Percentiles rank a stretch among this genome's conserved stretches.
These are phyloP conservation scores for Syndactyla subalaris DNA, from an alignment of 2,797 vertebrate genomes.

Conservation along the genomic window DNA sequence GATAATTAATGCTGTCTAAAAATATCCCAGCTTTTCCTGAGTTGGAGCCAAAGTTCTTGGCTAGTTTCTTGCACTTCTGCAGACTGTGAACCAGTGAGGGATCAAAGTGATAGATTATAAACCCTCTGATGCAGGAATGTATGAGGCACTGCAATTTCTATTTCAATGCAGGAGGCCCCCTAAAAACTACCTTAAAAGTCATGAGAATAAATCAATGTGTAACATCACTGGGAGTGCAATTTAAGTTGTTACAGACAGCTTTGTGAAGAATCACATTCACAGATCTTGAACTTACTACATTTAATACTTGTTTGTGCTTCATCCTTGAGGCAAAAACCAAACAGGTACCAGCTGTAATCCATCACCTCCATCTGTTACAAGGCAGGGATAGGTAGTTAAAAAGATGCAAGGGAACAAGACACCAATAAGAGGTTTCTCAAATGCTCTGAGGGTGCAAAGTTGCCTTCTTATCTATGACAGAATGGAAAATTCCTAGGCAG, in stretches of 20 bases:
- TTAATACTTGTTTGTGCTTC: not conserved
- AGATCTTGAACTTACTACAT: not conserved
- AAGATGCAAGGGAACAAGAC: not conserved
- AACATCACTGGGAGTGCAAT: not conserved
- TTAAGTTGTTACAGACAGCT: not conserved
- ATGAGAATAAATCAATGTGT: not conserved
- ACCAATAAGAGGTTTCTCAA: not conserved
- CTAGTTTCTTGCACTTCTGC: not conserved
- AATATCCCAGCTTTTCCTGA: not conserved
- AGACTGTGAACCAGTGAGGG: not conserved
- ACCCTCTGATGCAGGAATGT: not conserved
- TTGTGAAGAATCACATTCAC: not conserved
- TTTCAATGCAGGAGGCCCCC: not conserved
- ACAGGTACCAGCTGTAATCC: not conserved
- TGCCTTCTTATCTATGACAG: not conserved
- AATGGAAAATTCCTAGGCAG: not conserved
- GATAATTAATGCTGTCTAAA: not conserved
- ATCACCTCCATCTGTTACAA: not conserved
- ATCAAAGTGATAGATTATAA: not conserved
- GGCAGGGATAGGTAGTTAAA: not conserved
- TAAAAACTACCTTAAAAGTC: not conserved
- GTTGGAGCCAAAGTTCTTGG: not conserved
- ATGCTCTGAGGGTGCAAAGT: not conserved
- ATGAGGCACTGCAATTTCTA: not conserved
- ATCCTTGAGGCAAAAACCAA: not conserved